Conservation (phyloP, 2,113 vertebrate species). For the Malurus cyaneus region DNA sequence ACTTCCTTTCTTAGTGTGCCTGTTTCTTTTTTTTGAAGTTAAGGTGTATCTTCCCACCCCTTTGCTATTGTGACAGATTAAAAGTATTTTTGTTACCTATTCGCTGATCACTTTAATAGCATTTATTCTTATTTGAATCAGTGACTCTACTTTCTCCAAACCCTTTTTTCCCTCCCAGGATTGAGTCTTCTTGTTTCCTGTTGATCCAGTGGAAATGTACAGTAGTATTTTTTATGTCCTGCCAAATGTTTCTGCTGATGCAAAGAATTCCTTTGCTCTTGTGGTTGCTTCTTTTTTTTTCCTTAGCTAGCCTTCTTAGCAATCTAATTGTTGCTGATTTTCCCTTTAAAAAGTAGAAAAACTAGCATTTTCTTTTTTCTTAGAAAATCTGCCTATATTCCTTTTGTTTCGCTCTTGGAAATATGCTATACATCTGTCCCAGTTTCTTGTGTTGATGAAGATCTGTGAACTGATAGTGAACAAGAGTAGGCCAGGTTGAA, state of each 20-base stretch:
- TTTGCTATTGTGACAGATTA: neutral
- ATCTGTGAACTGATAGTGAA: neutral
- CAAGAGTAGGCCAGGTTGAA: neutral
- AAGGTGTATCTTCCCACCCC: neutral
- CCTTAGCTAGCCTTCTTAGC: neutral
- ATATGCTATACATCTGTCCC: neutral
- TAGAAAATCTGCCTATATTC: neutral
- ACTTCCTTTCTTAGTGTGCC: neutral
- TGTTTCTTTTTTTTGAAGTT: neutral
- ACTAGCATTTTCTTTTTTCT: neutral
- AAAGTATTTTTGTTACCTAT: neutral
- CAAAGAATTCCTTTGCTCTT: neutral
- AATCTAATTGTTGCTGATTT: neutral
- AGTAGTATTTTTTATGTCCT: neutral
- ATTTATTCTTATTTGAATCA: neutral
- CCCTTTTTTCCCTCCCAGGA: accelerated
- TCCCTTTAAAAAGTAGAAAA: neutral
- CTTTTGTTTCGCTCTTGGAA: neutral
- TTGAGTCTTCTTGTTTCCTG: neutral
- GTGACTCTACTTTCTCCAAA: neutral
- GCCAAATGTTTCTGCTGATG: neutral
- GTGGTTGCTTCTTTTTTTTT: neutral
- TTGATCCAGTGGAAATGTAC: neutral
- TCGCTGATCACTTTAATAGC: neutral
- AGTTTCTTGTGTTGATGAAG: neutral